phyloP scores from a whole-genome alignment of 2,113 vertebrate species.

The Halcyon malimbica region DNA sequence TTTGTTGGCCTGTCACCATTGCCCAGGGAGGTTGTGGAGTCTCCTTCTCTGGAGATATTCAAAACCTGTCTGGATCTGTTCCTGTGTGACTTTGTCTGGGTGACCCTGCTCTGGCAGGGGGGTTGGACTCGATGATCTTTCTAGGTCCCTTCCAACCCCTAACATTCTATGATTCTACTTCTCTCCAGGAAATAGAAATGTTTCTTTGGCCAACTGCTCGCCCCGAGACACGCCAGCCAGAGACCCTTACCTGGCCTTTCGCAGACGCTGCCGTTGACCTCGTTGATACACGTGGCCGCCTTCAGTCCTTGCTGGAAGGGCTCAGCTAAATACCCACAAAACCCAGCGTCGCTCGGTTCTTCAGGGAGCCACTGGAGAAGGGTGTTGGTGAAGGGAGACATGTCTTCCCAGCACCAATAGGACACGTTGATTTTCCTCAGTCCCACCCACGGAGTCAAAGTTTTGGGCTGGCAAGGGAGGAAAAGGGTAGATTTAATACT shows the following conservation, averaged over 20 bases:
- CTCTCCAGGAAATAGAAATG: neutral
- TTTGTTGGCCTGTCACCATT: neutral
- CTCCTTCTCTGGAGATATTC: neutral
- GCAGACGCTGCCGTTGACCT: slow-evolving; percentile 89
- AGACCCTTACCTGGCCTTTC: slow-evolving; percentile 85
- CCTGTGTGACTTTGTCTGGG: too few relatives aligned
- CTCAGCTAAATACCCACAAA: slow-evolving; percentile 93
- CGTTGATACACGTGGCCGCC: slow-evolving; percentile 90
- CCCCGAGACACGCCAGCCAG: rapidly evolving
- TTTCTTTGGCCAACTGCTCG: rapidly evolving
- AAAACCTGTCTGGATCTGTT: too few relatives aligned
- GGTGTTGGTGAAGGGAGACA: slow-evolving; percentile 97
- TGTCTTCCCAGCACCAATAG: slow-evolving; percentile 99
- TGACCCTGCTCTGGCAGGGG: too few relatives aligned
- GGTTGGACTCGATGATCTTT: too few relatives aligned
- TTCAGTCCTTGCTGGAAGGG: slow-evolving; percentile 85
- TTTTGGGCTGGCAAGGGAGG: slow-evolving; percentile 78
- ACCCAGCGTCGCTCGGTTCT: slow-evolving; percentile 94
- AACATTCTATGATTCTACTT: too few relatives aligned
- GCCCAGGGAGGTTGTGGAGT: too few relatives aligned
- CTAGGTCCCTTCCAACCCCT: too few relatives aligned
- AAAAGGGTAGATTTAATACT: neutral
- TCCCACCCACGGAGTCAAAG: slow-evolving; percentile 94
- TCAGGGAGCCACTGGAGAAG: slow-evolving; percentile 88
- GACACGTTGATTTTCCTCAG: slow-evolving; percentile 96